These are phyloP conservation scores for Brotula barbata DNA, from an alignment of 2,797 vertebrate species.

Conservation along the genomic window DNA sequence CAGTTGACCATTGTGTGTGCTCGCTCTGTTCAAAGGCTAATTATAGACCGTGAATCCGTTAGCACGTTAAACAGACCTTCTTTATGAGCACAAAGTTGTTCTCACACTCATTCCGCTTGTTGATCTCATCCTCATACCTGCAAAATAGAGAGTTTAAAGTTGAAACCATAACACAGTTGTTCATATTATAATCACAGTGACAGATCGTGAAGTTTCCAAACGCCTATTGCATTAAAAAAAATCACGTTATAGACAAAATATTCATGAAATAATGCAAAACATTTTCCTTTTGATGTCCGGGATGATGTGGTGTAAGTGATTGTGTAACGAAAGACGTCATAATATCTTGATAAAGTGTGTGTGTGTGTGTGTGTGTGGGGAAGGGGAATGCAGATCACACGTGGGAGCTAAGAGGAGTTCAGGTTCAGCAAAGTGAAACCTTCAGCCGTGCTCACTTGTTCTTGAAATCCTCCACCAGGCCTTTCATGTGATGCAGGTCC, in stretches of 20 bases:
- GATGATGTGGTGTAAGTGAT: no score
- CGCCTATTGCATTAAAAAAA: no score
- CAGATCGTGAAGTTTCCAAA: no score
- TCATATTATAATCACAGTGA: background rate
- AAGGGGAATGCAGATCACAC: no score
- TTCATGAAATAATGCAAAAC: no score
- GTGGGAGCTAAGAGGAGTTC: no score
- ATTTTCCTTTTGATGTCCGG: no score
- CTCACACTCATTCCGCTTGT: conserved; percentile 85
- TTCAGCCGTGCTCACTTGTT: conserved; percentile 59
- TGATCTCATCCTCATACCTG: conserved; percentile 94
- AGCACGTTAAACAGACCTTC: conserved; percentile 82
- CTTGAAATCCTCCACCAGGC: conserved; percentile 81
- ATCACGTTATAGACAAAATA: no score
- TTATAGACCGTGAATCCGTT: no score
- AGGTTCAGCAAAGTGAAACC: background rate
- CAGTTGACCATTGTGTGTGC: conserved; percentile 4
- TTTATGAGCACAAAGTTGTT: conserved; percentile 92
- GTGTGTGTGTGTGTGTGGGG: no score
- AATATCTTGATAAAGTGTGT: no score
- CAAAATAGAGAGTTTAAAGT: background rate
- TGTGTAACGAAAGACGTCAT: no score
- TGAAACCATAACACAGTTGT: background rate
- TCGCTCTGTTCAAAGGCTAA: background rate
- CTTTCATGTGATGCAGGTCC: conserved; percentile 76